phyloP scores from a whole-genome alignment of 1,140 invertebrate genomes.

The Drosophila varians region DNA sequence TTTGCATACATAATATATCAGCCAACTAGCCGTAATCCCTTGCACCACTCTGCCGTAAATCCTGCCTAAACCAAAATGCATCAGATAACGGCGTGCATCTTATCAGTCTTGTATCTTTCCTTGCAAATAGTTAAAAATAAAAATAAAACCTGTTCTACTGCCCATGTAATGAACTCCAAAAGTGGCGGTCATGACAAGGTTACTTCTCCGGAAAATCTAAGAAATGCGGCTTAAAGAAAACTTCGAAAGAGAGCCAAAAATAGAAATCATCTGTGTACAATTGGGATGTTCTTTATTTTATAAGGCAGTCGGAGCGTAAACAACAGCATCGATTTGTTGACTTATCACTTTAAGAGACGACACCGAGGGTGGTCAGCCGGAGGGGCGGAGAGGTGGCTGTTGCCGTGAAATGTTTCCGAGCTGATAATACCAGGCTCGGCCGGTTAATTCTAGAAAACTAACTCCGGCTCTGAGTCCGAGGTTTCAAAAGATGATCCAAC shows the following conservation, averaged over 20 bases:
- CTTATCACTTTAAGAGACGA: constrained; percentile 52
- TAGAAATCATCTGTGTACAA: constrained; percentile 46
- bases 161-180: constrained; percentile 9
- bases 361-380: constrained; percentile 6
- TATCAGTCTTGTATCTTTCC: constrained; percentile 42
- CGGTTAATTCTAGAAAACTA: constrained; percentile 59
- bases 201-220: constrained; percentile 17
- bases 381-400: constrained; percentile 2
- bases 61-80: constrained; percentile 52
- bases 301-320: constrained; percentile 30
- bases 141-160: constrained; percentile 1
- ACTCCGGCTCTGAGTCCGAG: not conserved
- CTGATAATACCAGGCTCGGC: constrained; percentile 64
- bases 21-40: constrained; percentile 40
- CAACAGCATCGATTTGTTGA: constrained; percentile 53
- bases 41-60: constrained; percentile 38
- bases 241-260: constrained; percentile 23
- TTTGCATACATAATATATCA: constrained; percentile 25
- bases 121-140: constrained; percentile 11
- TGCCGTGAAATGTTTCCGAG: constrained; percentile 21
- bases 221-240: constrained; percentile 10
- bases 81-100: constrained; percentile 47
- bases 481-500: constrained; percentile 1
- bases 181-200: constrained; percentile 56
- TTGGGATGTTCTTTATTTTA: constrained; percentile 48